Percentiles rank a stretch among this genome's conserved stretches.
These are phyloP conservation scores for Oryzias curvinotus DNA, from an alignment of 2,113 vertebrate species.

Conservation along the genomic window DNA sequence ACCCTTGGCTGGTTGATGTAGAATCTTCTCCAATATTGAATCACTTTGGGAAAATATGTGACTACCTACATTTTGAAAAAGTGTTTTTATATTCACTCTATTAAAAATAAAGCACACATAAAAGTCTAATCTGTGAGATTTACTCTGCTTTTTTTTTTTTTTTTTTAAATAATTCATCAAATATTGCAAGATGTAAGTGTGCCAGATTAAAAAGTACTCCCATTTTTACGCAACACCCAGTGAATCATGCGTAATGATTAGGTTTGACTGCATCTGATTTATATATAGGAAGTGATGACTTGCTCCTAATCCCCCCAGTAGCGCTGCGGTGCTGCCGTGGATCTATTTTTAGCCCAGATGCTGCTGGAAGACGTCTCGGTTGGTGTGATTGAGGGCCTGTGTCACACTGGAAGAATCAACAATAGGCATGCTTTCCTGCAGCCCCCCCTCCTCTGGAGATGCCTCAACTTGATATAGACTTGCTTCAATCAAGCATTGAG, in stretches of 20 bases:
- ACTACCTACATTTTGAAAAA: too few species aligned
- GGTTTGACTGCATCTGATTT: constrained; percentile 46
- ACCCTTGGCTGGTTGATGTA: constrained; percentile 31
- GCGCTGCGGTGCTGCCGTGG: constrained; percentile 47
- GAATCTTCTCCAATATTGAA: constrained; percentile 29
- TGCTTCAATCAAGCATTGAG: constrained; percentile 25
- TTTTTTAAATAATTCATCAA: too few species aligned
- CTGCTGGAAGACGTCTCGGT: constrained; percentile 49
- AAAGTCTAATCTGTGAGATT: too few species aligned
- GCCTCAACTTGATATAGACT: background rate
- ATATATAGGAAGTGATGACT: constrained; percentile 59
- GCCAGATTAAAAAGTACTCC: background rate
- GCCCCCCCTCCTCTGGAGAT: constrained; percentile 16
- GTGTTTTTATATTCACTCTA: too few species aligned
- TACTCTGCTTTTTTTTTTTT: too few species aligned
- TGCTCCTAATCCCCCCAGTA: constrained; percentile 57
- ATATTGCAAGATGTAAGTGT: background rate
- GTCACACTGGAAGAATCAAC: constrained; percentile 40
- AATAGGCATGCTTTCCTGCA: constrained; percentile 41
- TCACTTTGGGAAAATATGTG: constrained; percentile 10
- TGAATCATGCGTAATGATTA: constrained; percentile 31
- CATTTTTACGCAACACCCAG: constrained; percentile 15
- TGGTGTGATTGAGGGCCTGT: constrained; percentile 26
- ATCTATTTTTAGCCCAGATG: constrained; percentile 65
- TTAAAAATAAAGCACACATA: too few species aligned